A percentile compares a stretch with the other conserved stretches of the same genome.
These are phyloP conservation scores for Orcinus orca DNA, from an alignment of 2,113 vertebrate genomes.

Conservation along the genomic window DNA sequence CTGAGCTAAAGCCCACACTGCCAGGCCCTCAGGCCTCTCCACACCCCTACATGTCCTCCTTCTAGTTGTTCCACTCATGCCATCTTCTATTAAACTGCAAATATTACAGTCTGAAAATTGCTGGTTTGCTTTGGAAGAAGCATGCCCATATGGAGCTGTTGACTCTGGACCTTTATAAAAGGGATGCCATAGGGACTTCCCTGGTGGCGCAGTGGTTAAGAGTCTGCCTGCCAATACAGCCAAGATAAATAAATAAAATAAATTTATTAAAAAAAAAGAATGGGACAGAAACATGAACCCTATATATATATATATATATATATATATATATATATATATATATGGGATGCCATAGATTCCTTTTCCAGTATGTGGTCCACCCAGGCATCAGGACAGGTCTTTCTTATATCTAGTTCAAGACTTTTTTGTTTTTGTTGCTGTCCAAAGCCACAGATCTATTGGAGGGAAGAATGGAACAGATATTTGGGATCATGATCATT, in stretches of 20 bases:
- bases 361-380: not conserved
- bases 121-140: not conserved
- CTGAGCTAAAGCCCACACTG: not conserved
- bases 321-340: too few species aligned
- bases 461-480: not conserved
- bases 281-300: too few species aligned
- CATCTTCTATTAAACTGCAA: not conserved
- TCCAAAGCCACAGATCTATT: not conserved
- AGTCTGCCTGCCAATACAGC: too few species aligned
- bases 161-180: not conserved
- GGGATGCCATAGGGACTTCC: too few species aligned
- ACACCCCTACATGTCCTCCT: fast-evolving
- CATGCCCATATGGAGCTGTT: not conserved
- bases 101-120: not conserved
- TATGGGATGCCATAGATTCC: not conserved
- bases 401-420: not conserved
- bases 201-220: too few species aligned
- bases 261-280: too few species aligned
- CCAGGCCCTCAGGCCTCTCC: not conserved
- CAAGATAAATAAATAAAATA: too few species aligned
- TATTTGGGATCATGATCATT: not conserved
- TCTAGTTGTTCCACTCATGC: not conserved
- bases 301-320: too few species aligned
- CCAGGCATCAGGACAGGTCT: not conserved
- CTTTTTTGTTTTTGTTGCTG: not conserved